Evolutionary conservation across 2,888 invertebrate genomes (phyloP), one percentile per base, ranked within the genome.

Genomic region (Morpho helenor): DNA sequence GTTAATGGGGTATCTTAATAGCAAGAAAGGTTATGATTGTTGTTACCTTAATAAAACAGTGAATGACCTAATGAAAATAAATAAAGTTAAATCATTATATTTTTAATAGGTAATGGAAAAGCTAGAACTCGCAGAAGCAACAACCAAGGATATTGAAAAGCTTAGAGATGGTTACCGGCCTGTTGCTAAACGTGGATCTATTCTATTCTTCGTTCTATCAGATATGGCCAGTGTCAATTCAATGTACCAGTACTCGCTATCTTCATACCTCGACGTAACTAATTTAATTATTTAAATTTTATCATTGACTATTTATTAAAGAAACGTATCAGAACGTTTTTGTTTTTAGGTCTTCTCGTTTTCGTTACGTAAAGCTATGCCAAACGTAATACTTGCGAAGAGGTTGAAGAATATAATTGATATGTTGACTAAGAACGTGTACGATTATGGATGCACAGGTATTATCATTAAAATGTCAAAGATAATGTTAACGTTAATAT

Each of bases 241-340:
- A 44, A 98, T 98, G 98, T 98, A 98, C 76, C 98, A 98, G 74
- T 98, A 97, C 80, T 97, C 98, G 0, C 85, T 98, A 57, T 93
- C 93, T 2, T 94, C 97, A 0, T 98, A 97, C 73, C 88, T 98
- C 40, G 95, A 96, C 66, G 90, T 89, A 42, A 82, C 84, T 80
- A 74, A 7, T 43, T n/a, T 42, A 8, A 42, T 8, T 43, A 9
- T 43, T 43, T 2, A 9, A 43, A 43, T 3, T 43, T 9, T 43
- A 0, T 7, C 3, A 43, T 43, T 6, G 7, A 43, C 3, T 6
- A 31, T 16, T 47, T 16, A 43, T 43, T 50, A 7, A 31, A n/a
- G 23, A 31, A 10, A 22, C 31, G 10, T n/a, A 9, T 4, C 44
- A 7, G 9, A 7, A n/a, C 43, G 22, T 31, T 7, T 47, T 46